Base-by-base conservation (phyloP, 1,140 invertebrate genomes). In the Reticulitermes speratus region DNA sequence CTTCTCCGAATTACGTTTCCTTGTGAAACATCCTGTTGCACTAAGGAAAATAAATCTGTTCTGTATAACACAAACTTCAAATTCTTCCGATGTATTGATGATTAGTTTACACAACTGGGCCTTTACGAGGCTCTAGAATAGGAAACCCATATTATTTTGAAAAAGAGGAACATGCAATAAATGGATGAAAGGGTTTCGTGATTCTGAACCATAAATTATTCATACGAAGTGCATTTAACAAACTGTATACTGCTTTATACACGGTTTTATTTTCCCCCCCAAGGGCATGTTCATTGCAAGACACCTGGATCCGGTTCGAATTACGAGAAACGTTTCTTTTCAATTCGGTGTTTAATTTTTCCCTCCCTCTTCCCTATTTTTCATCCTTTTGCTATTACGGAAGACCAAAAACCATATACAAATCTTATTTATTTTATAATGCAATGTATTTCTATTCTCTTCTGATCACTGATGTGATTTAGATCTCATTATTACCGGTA, bases 361-460 rank as follows among this genome's bases (percentile, higher is more conserved):
- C n/a, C 65, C 65, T 14, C 65, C 65, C 65, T 30, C 0, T 30
- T 30, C 65, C 52, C 19, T 16, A 9, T 30, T 30, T 25, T 1
- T 75, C 65, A 12, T 75, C 14, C n/a, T 30, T 5, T 75, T 75
- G 65, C n/a, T 75, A 75, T 75, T 75, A 75, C n/a, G 30, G 8
- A 75, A 75, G 65, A 75, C 65, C 65, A 75, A 75, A 75, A 75
- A 75, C 65, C 65, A 75, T 75, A 30, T 6, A 75, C 65, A 75
- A 75, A n/a, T 75, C 65, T 16, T 75, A 75, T 30, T 75, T 75
- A 75, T 30, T 75, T 75, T 30, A 75, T 75, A 75, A 75, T 75
- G 30, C n/a, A 75, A 75, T 75, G 25, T 75, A 75, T 75, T 30
- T 75, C 65, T 75, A 30, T 75, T 30, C 65, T 75, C n/a, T 30